phyloP scores from a whole-genome alignment of 2,113 vertebrate genomes.

The Hystrix brachyura region DNA sequence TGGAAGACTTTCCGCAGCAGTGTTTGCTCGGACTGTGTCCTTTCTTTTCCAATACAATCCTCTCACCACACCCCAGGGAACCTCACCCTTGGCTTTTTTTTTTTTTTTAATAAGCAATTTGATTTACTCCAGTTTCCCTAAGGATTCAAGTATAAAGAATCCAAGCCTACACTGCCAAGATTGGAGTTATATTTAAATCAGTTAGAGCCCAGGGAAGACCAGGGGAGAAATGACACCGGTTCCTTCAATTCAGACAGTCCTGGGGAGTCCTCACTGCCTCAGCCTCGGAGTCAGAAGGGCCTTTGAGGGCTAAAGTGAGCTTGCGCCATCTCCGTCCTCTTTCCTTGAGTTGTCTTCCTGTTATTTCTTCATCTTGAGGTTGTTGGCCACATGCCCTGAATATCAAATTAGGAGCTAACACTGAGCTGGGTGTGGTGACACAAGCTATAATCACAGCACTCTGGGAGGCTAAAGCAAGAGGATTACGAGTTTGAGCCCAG shows the following conservation, averaged over 20 bases:
- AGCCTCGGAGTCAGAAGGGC: neutral
- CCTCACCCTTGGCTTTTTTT: conserved; percentile 68
- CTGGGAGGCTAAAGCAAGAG: neutral
- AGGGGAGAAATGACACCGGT: neutral
- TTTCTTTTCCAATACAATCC: conserved; percentile 54
- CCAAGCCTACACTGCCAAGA: neutral
- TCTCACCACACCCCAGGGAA: conserved; percentile 60
- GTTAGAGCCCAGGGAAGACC: neutral
- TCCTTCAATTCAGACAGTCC: neutral
- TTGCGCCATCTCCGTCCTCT: neutral
- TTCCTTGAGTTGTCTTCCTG: neutral
- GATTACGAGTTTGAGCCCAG: neutral
- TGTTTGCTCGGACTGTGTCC: conserved; percentile 50
- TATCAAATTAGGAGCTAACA: neutral
- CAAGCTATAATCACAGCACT: neutral
- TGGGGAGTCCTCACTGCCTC: neutral
- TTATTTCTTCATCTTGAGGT: neutral
- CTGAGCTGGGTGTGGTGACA: neutral
- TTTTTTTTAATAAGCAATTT: conserved; percentile 65
- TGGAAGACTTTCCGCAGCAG: conserved; percentile 49
- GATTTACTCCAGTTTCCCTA: conserved; percentile 70
- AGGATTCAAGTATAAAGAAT: conserved; percentile 53
- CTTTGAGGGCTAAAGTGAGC: neutral
- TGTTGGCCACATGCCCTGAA: neutral
- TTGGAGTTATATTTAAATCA: neutral